Evolutionary conservation across 2,797 vertebrate species (phyloP), one percentile per base, ranked within the genome.

Genomic region (Pseudochirops corinnae): DNA sequence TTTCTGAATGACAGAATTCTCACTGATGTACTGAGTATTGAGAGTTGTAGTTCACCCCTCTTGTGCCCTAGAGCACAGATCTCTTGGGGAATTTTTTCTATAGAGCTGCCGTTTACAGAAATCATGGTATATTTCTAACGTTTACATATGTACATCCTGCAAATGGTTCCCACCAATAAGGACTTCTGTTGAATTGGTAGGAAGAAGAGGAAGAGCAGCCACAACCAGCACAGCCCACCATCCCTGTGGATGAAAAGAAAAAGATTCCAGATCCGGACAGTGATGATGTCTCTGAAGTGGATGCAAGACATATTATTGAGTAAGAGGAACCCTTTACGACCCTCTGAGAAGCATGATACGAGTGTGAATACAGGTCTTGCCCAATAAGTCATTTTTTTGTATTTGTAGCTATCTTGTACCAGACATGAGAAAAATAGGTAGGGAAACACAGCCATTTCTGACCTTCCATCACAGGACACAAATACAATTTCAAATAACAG

Each of bases 241-340:
- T 98, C 60, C 96, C 98, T 0, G 56, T 99, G 52, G 99, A 99
- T 90, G 99, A 99, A 92, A 99, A 99, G 98, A 99, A 99, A 97
- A 99, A 99, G 97, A 99, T 99, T 74, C 99, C 99, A 0, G 99
- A 99, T 74, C 99, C 99, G 0, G 99, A 99, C 98, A 99, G 98
- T 0, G 99, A 99, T 0, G 99, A 99, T 0, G 99, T 99, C 4
- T 99, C 99, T 0, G 99, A 99, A 96, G 99, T 99, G 95, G 99
- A 99, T 0, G 99, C 99, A 1, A 97, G 94, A 31, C 99, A 99
- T 98, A 99, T 99, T 96, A 99, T 99, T 0, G 99, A 99, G 99
- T 99, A 98, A 98, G 98, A n/a, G 14, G 0, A 46, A 16, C 74
- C 57, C 16, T 13, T 4, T 13, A 0, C 4, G 0, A 0, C 0